A percentile compares a stretch with the other conserved stretches of the same genome.
These are phyloP conservation scores for Neosilurus hyrtlii DNA, from an alignment of 2,797 vertebrate species.

Conservation along the genomic window DNA sequence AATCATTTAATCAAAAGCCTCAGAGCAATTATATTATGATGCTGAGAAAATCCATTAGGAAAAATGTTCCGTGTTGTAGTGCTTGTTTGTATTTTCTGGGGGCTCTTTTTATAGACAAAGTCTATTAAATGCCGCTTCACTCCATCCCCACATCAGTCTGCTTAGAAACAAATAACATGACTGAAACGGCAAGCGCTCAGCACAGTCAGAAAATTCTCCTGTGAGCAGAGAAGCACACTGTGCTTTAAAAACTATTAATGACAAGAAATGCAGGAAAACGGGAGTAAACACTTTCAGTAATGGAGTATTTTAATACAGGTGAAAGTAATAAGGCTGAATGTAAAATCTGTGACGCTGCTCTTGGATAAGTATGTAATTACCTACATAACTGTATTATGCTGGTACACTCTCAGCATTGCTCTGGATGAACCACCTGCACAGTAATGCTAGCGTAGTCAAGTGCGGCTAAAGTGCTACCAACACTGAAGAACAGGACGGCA, in stretches of 20 bases:
- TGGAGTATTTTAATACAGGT: neutral
- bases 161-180: neutral
- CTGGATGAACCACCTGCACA: neutral
- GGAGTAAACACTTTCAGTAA: neutral
- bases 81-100: neutral
- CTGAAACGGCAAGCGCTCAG: neutral
- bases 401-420: neutral
- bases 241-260: neutral
- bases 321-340: neutral
- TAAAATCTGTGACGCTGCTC: neutral
- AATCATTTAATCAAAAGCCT: neutral
- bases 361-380: neutral
- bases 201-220: neutral
- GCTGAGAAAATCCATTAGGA: neutral
- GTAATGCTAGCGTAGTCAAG: neutral
- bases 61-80: neutral
- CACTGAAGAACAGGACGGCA: neutral
- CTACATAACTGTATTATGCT: neutral
- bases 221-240: neutral
- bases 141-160: neutral
- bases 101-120: neutral
- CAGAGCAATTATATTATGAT: neutral
- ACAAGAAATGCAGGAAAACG: neutral
- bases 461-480: neutral
- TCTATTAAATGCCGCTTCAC: neutral